Evolutionary conservation across 2,797 vertebrate species (phyloP).

Genomic region (Tenualosa thibaudeaui): DNA sequence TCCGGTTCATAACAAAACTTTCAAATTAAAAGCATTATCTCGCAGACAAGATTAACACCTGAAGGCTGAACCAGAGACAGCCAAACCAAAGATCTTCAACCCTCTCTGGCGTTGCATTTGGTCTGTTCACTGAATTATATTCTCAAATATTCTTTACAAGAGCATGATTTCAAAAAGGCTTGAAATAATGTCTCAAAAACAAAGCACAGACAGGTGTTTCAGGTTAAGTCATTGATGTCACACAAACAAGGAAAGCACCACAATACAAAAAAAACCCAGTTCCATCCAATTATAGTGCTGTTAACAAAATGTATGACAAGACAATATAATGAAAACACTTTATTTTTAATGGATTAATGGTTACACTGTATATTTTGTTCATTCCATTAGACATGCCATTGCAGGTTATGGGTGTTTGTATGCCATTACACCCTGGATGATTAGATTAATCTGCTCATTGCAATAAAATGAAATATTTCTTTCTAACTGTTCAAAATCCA

Average conservation of each 20-base stretch:
- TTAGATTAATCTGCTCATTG: neutral
- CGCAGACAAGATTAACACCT: neutral
- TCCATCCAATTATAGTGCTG: too few relatives aligned
- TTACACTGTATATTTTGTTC: neutral
- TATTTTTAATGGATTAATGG: constrained; percentile 7
- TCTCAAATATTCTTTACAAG: too few relatives aligned
- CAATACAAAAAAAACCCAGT: too few relatives aligned
- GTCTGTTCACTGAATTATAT: too few relatives aligned
- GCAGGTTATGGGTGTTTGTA: neutral
- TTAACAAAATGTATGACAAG: neutral
- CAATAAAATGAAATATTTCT: neutral
- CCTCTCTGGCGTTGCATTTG: neutral
- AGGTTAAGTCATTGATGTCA: too few relatives aligned
- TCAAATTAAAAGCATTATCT: neutral
- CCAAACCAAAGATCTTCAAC: too few relatives aligned
- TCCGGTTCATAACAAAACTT: neutral
- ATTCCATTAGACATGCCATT: neutral
- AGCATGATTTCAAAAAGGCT: too few relatives aligned
- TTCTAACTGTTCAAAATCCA: neutral
- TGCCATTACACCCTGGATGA: neutral
- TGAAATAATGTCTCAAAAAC: too few relatives aligned
- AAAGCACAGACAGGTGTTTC: too few relatives aligned
- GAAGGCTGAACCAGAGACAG: too few relatives aligned
- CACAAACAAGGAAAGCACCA: too few relatives aligned
- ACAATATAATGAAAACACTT: neutral